phyloP scores from a whole-genome alignment of 1,140 invertebrate genomes.

The Meloidogyne floridensis region DNA sequence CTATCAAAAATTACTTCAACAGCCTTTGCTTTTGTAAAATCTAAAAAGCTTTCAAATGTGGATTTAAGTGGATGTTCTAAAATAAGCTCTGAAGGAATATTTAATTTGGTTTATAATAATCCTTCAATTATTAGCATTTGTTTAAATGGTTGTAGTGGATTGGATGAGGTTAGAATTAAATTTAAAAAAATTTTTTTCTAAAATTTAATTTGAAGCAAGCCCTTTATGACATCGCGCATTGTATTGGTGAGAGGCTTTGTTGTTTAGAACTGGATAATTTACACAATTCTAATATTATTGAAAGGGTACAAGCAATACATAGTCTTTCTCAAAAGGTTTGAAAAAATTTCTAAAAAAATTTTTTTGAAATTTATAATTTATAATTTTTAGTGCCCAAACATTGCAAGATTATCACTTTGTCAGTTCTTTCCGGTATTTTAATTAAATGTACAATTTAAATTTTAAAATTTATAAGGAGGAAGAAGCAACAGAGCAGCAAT shows the following conservation, averaged over 20 bases:
- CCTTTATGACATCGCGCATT: constrained; percentile 61
- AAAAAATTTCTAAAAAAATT: background rate
- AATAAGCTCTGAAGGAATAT: constrained; percentile 58
- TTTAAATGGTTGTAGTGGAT: constrained; percentile 55
- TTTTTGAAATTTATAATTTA: too few relatives aligned
- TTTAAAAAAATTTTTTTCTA: background rate
- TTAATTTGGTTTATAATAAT: constrained; percentile 57
- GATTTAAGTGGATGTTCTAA: constrained; percentile 62
- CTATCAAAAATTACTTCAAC: constrained; percentile 53
- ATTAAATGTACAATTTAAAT: background rate
- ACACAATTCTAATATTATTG: constrained; percentile 48
- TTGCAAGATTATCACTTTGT: constrained; percentile 60
- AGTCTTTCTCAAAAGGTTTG: constrained; percentile 50
- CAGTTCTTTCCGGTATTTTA: constrained; percentile 56
- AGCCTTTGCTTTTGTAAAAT: constrained; percentile 48
- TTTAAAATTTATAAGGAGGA: constrained; percentile 20
- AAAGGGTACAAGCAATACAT: constrained; percentile 52
- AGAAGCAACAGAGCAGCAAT: constrained; percentile 33
- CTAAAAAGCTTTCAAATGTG: constrained; percentile 47
- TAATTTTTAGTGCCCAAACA: constrained; percentile 57
- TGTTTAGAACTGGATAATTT: constrained; percentile 61
- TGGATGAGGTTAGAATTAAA: constrained; percentile 49
- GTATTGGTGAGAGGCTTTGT: constrained; percentile 55
- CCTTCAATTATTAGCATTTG: constrained; percentile 54
- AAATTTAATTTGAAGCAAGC: constrained; percentile 39